Evolutionary conservation across 2,888 invertebrate genomes (phyloP), one percentile per base, ranked within the genome.

Genomic region (Watsonalla binaria): DNA sequence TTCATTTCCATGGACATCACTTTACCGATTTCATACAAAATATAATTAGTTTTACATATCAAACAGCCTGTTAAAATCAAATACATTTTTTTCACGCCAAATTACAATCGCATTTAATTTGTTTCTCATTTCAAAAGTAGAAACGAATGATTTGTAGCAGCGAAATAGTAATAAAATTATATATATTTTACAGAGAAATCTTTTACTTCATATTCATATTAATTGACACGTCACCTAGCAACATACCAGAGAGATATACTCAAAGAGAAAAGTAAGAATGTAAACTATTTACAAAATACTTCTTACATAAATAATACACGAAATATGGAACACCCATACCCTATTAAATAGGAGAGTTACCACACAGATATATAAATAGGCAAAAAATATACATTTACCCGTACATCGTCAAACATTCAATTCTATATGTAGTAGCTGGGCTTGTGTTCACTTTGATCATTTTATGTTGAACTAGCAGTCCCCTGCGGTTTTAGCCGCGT

Each of bases 381-480:
- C 37, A 37, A 37, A 37, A 37, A 37, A 37, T 37, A 37, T 37
- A 37, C 37, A 37, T 37, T 37, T 8, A 8, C 6, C 5, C 6
- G 35, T 35, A 6, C 7, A 37, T 7, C 37, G 42, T 47, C 13
- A 6, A 13, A 13, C 6, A 34, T 48, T 37, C 8, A 37, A 37
- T 49, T 39, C 15, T 15, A 37, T 11, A 6, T 8, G 37, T 48
- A 35, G 13, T 49, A 49, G 49, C 35, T 48, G 14, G 14, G 37
- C 14, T 48, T 48, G 11, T 14, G 14, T 49, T 49, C 14, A 63
- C 54, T 51, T 51, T 54, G 61, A 64, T 58, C 50, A 53, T 56
- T 54, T 60, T 61, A 62, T 61, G 62, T 54, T 24, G 24, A 24
- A 24, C 24, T 24, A 24, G 24, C 24, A 2, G 24, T 24, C 2